phyloP scores from a whole-genome alignment of 92 coral and sea anemone species.

The Heteractis magnifica region DNA sequence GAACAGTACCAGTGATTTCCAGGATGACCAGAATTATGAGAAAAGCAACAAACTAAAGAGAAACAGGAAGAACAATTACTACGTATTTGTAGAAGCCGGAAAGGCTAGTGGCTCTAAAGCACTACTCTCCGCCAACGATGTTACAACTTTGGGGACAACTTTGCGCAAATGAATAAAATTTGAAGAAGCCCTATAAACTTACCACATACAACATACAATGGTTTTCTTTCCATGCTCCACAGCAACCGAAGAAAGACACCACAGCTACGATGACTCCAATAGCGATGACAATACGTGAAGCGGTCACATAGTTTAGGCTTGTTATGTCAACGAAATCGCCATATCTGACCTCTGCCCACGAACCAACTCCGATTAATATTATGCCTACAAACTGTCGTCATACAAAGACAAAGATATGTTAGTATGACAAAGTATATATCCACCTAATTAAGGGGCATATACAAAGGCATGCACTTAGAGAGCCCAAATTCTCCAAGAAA shows the following conservation, averaged over 20 bases:
- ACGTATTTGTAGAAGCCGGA: neutral
- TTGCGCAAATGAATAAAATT: no score
- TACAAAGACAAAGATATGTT: neutral
- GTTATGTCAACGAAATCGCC: conserved; percentile 66
- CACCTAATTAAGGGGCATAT: no score
- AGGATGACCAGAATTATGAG: conserved; percentile 54
- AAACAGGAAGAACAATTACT: neutral
- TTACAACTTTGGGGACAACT: no score
- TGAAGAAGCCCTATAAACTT: conserved; percentile 30
- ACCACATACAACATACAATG: conserved; percentile 54
- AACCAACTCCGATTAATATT: conserved; percentile 62
- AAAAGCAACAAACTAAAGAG: conserved; percentile 56
- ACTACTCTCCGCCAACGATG: no score
- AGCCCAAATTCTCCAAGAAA: neutral
- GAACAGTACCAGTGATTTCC: conserved; percentile 63
- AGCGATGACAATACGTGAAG: conserved; percentile 65
- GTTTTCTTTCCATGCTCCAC: conserved; percentile 78
- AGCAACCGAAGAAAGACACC: conserved; percentile 67
- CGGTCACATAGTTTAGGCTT: conserved; percentile 43
- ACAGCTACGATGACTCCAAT: conserved; percentile 57
- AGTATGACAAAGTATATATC: no score
- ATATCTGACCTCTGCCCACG: conserved; percentile 49
- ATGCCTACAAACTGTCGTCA: conserved; percentile 56
- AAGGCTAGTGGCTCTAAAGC: neutral
- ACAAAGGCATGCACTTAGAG: no score